Evolutionary conservation across 2,888 invertebrate genomes (phyloP).

Genomic region (Dendrolimus pini): DNA sequence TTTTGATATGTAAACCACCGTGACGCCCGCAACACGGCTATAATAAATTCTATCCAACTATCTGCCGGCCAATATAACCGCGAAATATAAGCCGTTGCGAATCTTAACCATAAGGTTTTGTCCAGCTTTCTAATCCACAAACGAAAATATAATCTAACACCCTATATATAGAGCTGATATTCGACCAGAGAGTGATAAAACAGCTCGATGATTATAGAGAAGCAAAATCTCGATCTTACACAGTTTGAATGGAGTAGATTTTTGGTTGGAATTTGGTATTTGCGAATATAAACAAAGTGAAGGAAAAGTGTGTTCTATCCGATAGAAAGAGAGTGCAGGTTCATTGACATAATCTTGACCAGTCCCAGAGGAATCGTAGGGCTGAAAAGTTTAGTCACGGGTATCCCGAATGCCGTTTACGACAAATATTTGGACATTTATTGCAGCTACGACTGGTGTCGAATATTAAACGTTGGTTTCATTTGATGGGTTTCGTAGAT

Average conservation of each 20-base stretch:
- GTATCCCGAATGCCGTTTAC: slow-evolving; percentile 55
- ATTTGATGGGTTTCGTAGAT: slow-evolving; percentile 37
- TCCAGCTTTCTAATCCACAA: slow-evolving; percentile 25
- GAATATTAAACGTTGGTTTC: slow-evolving; percentile 65
- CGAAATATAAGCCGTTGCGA: slow-evolving; percentile 69
- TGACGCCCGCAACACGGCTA: slow-evolving; percentile 42
- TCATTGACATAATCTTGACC: slow-evolving; percentile 41
- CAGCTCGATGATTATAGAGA: too few relatives aligned
- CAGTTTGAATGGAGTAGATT: slow-evolving; percentile 16
- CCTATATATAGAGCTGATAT: too few relatives aligned
- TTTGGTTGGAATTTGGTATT: slow-evolving; percentile 7
- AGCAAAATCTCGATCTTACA: neutral
- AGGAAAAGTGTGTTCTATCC: slow-evolving; percentile 22
- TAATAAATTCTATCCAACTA: slow-evolving; percentile 68
- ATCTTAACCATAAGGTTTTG: slow-evolving; percentile 53
- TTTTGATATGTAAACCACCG: slow-evolving; percentile 68
- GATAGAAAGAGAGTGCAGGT: slow-evolving; percentile 14
- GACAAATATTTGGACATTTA: slow-evolving; percentile 76
- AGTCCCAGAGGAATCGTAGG: slow-evolving; percentile 60
- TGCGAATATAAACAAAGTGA: slow-evolving; percentile 7
- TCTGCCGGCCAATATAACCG: slow-evolving; percentile 64
- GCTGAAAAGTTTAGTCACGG: slow-evolving; percentile 57
- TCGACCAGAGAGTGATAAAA: too few relatives aligned
- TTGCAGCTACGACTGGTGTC: slow-evolving; percentile 54
- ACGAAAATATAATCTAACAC: neutral